Base-by-base conservation (phyloP, 2,113 vertebrate genomes). In the Rhegmatorhina hoffmannsi region DNA sequence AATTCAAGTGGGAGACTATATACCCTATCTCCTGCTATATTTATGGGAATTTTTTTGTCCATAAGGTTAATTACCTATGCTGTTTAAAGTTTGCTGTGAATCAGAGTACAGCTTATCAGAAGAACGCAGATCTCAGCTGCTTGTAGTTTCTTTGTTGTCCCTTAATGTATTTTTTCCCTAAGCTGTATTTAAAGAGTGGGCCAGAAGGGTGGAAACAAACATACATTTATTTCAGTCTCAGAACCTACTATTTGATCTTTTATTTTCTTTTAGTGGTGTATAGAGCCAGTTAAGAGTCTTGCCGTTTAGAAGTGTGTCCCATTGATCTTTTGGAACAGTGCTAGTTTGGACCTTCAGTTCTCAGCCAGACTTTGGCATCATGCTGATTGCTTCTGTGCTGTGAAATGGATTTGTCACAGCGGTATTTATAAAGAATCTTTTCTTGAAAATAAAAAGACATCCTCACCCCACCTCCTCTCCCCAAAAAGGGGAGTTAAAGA, bases 351-450 rank as follows among this genome's bases (percentile, higher is more conserved):
- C 96, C 87, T 95, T 94, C 94, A 96, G 92, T 78, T 97, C 97
- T 93, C 96, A 95, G 96, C 70, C 52, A 91, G 95, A 49, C 73
- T 87, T 87, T 89, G 96, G 95, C 92, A 94, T 74, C 97, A 96
- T 0, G 59, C 96, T 97, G 97, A 72, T 95, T 2, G 21, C 81
- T 92, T 97, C 89, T 96, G 87, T 96, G 89, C 94, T 70, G 38
- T 28, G 67, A 95, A 97, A 97, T 96, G 93, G 94, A 96, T 97
- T 97, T 89, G 95, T 97, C 96, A 95, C 96, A 96, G 95, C 72
- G 2, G 95, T 91, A 49, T 83, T 97, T 92, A 90, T 78, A 84
- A 96, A 78, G 84, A 85, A 80, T 72, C 95, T 87, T 84, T 95
- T 93, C 84, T 94, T 72, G 90, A 86, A 95, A 97, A 95, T 94